These are phyloP conservation scores for Margarornis squamiger DNA, from an alignment of 2,797 vertebrate species.

Conservation along the genomic window DNA sequence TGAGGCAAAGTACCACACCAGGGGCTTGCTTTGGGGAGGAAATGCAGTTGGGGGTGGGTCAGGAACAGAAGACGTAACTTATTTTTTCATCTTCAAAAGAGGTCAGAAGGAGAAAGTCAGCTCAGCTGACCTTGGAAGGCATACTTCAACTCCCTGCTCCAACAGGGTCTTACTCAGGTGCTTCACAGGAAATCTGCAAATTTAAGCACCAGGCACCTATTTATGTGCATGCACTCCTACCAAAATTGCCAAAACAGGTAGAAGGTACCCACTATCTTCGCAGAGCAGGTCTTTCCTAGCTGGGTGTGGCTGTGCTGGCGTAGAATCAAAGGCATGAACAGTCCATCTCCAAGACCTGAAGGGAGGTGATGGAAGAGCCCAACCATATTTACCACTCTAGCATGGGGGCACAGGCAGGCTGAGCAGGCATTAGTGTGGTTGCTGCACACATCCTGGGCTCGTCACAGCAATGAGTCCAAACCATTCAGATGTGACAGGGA, in stretches of 20 bases:
- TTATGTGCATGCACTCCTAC: not conserved
- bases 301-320: not conserved
- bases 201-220: not conserved
- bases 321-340: not conserved
- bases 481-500: rapidly evolving
- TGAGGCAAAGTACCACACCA: not conserved
- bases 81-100: not conserved
- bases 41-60: not conserved
- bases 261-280: not conserved
- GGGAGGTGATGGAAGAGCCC: not conserved
- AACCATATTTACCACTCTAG: not conserved
- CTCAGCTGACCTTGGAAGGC: not conserved
- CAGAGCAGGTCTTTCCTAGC: not conserved
- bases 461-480: not conserved
- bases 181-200: not conserved
- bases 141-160: not conserved
- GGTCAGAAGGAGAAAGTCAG: not conserved
- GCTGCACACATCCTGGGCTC: not conserved
- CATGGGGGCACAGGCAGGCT: rapidly evolving
- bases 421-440: rapidly evolving
- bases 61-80: not conserved
- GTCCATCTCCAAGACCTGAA: not conserved
- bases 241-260: not conserved
- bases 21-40: not conserved
- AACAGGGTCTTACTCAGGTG: not conserved